Percentiles rank a stretch among this genome's conserved stretches.
Evolutionary conservation across 2,888 invertebrate genomes (phyloP).

Genomic region (Drosophila leonis): DNA sequence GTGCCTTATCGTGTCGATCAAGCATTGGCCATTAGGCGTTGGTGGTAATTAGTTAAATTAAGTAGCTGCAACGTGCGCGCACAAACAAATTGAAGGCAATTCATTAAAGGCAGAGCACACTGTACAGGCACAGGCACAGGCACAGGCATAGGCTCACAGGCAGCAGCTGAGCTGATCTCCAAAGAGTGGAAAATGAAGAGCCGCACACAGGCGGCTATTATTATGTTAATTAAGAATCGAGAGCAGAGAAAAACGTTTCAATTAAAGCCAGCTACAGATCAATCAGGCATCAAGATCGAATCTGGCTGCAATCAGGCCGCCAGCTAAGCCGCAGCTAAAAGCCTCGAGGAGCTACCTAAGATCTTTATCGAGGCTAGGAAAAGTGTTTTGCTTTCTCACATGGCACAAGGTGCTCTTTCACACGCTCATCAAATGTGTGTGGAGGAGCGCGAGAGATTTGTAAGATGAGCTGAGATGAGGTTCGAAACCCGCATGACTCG

Average conservation of each 20-base stretch:
- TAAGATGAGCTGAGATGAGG: slow-evolving; percentile 57
- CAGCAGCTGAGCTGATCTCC: slow-evolving; percentile 27
- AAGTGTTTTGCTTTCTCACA: slow-evolving; percentile 40
- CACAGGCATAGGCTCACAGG: background rate
- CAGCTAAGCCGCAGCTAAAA: slow-evolving; percentile 52
- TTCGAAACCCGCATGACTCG: slow-evolving; percentile 60
- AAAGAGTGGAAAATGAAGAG: slow-evolving; percentile 24
- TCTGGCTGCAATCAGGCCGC: slow-evolving; percentile 44
- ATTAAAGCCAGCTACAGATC: slow-evolving; percentile 76
- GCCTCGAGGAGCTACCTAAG: slow-evolving; percentile 63
- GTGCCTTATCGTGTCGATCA: slow-evolving; percentile 71
- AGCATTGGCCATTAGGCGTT: slow-evolving; percentile 54
- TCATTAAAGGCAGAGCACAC: slow-evolving; percentile 60
- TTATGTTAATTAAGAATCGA: slow-evolving; percentile 77
- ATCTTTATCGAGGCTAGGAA: slow-evolving; percentile 60
- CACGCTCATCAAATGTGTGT: slow-evolving; percentile 74
- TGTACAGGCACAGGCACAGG: slow-evolving; percentile 1
- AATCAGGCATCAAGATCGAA: slow-evolving; percentile 66
- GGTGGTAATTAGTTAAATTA: slow-evolving; percentile 74
- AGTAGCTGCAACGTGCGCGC: slow-evolving; percentile 39
- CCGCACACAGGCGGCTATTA: slow-evolving; percentile 65
- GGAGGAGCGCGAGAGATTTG: slow-evolving; percentile 28
- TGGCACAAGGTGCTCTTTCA: slow-evolving; percentile 74
- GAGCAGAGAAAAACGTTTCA: slow-evolving; percentile 70
- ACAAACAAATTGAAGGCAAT: slow-evolving; percentile 64